These are phyloP conservation scores for Lymantria monacha DNA, from an alignment of 2,888 invertebrate species.

Conservation along the genomic window DNA sequence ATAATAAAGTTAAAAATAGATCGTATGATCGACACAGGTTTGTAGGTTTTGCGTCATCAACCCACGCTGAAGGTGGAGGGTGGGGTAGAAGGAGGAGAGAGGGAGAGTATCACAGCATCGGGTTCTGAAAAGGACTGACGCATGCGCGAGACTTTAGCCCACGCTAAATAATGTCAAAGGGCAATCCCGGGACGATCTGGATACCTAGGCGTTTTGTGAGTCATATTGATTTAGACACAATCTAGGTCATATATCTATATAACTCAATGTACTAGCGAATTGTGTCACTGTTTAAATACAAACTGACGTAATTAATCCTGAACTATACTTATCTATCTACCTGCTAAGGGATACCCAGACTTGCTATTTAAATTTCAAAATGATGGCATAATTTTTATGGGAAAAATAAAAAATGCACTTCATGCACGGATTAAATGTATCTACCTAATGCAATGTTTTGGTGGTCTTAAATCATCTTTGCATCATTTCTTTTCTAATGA, in stretches of 20 bases:
- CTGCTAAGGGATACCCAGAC: no score
- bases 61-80: slow-evolving; percentile 49
- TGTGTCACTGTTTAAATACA: no score
- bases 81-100: slow-evolving; percentile 16
- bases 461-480: no score
- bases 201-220: slow-evolving; percentile 50
- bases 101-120: slow-evolving; percentile 15
- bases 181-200: slow-evolving; percentile 62
- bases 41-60: slow-evolving; percentile 64
- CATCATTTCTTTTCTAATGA: no score
- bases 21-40: slow-evolving; percentile 43
- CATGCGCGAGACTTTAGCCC: slow-evolving; percentile 59
- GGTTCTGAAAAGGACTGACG: slow-evolving; percentile 35
- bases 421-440: no score
- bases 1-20: slow-evolving; percentile 53
- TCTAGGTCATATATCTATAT: slow-evolving; percentile 8
- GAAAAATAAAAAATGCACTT: no score
- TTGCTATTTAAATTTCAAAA: no score
- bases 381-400: no score
- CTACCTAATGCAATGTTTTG: no score
- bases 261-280: no score
- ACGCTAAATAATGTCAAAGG: slow-evolving; percentile 70
- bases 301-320: no score
- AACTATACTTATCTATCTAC: no score
- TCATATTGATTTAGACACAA: slow-evolving; percentile 51